A percentile compares a stretch with the other conserved stretches of the same genome.
Conservation (phyloP, 2,888 invertebrate genomes). For the Scotopteryx bipunctaria region DNA sequence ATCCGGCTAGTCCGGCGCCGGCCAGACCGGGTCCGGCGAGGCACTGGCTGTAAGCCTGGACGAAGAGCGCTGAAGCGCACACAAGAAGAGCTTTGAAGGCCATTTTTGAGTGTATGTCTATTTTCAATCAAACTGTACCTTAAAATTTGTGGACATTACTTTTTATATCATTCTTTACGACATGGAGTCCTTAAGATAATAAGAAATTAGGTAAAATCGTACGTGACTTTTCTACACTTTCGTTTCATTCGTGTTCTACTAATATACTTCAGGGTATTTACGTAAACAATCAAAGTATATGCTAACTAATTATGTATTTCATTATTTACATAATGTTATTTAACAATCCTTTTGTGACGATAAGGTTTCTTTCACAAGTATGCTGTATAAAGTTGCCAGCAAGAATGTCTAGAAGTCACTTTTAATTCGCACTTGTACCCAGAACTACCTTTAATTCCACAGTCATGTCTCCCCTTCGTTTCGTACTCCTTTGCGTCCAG, state of each 20-base stretch:
- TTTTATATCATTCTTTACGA: conserved; percentile 3
- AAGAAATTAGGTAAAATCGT: not conserved
- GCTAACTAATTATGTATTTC: not conserved
- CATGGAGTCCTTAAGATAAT: conserved; percentile 4
- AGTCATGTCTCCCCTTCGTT: conserved; percentile 45
- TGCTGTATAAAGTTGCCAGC: not conserved
- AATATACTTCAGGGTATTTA: not conserved
- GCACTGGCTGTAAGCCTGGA: conserved; percentile 36
- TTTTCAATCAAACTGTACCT: not conserved
- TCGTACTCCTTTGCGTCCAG: conserved; percentile 45
- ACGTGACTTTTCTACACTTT: not conserved
- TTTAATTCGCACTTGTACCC: not conserved
- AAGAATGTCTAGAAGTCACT: not conserved
- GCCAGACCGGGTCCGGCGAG: conserved; percentile 31
- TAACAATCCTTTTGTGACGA: not conserved
- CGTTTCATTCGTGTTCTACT: not conserved
- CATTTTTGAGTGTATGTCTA: conserved; percentile 28
- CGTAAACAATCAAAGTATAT: not conserved
- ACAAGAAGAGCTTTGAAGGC: conserved; percentile 38
- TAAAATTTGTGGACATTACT: not conserved
- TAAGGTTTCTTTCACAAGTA: not conserved
- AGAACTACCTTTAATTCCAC: not conserved
- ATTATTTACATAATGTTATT: not conserved
- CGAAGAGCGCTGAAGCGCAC: conserved; percentile 43
- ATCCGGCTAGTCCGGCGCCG: conserved; percentile 13